These are phyloP conservation scores for Polymixis lichenea DNA, from an alignment of 2,888 invertebrate species.

Conservation along the genomic window DNA sequence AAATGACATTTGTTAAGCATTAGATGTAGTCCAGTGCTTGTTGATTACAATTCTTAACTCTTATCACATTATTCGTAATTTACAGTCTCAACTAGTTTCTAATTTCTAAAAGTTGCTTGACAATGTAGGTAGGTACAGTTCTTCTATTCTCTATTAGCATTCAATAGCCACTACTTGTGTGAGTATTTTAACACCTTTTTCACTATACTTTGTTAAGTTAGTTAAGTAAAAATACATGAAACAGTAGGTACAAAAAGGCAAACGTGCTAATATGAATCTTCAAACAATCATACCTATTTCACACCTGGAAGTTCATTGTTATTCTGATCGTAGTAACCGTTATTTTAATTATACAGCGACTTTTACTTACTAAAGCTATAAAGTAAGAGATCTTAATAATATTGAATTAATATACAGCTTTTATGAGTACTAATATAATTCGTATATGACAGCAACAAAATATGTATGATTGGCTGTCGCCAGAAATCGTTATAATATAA, in stretches of 20 bases:
- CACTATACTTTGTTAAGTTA: slow-evolving; percentile 13
- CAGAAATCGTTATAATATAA: slow-evolving; percentile 73
- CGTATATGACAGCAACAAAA: slow-evolving; percentile 45
- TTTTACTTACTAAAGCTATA: slow-evolving; percentile 14
- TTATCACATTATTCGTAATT: background rate
- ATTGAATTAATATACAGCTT: slow-evolving; percentile 53
- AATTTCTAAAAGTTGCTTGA: background rate
- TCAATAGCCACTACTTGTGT: slow-evolving; percentile 14
- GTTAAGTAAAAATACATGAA: slow-evolving; percentile 10
- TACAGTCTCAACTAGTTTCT: background rate
- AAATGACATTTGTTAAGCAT: background rate
- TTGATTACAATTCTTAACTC: slow-evolving; percentile 7
- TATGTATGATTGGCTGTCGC: slow-evolving; percentile 64
- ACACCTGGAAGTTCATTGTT: slow-evolving; percentile 53
- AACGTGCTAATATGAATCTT: slow-evolving; percentile 29
- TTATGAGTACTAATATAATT: slow-evolving; percentile 47
- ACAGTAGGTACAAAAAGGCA: slow-evolving; percentile 19
- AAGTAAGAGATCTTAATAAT: slow-evolving; percentile 47
- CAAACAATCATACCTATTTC: slow-evolving; percentile 38
- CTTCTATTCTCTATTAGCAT: slow-evolving; percentile 4
- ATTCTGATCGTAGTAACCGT: slow-evolving; percentile 26
- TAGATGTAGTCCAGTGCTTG: background rate
- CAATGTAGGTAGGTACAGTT: slow-evolving; percentile 3
- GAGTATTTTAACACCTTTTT: slow-evolving; percentile 32
- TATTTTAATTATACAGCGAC: slow-evolving; percentile 28